Base-by-base conservation (phyloP, 2,113 vertebrate species). In the Dasyurus viverrinus region DNA sequence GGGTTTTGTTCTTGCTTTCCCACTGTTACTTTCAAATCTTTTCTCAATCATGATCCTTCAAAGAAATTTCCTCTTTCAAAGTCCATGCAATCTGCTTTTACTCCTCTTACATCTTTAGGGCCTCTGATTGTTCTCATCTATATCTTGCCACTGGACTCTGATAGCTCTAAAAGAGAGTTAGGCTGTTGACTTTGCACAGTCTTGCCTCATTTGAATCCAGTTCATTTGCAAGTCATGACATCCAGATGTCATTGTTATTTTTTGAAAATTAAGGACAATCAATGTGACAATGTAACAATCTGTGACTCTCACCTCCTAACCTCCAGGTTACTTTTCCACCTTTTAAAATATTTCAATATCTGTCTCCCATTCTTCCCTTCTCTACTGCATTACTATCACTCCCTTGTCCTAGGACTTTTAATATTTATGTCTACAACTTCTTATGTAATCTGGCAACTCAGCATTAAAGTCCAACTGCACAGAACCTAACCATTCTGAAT, bases 331-430 rank as follows among this genome's bases (percentile, higher is more conserved):
- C n/a, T 84, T 22, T 22, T 84, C 90, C 24, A 53, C 93, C 91
- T 94, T 95, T 97, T 93, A 36, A 97, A 94, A 92, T 53, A 93
- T 91, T n/a, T 90, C 50, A 94, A 55, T 93, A 2, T 92, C 92
- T 57, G 14, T 8, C 8, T 84, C 89, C 76, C 92, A 92, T 92
- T 92, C 50, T 84, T 30, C 3, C 89, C 89, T 90, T 50, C 48
- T 52, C 48, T 46, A 8, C 26, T 68, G 30, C 30, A n/a, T 42
- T 76, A 42, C 36, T 22, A n/a, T 42, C 68, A 76, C 16, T 5
- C 68, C 19, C 16, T 42, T 14, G 0, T 16, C 68, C 68, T 22
- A 76, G 16, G 68, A 42, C 36, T 76, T 76, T 76, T 76, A 76
- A n/a, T 19, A 76, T 76, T 76, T 19, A 76, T 76, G 68, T 76